Percentiles rank a stretch among this genome's conserved stretches.
Conservation (phyloP, 2,797 vertebrate species). For the Phataginus tetradactyla region DNA sequence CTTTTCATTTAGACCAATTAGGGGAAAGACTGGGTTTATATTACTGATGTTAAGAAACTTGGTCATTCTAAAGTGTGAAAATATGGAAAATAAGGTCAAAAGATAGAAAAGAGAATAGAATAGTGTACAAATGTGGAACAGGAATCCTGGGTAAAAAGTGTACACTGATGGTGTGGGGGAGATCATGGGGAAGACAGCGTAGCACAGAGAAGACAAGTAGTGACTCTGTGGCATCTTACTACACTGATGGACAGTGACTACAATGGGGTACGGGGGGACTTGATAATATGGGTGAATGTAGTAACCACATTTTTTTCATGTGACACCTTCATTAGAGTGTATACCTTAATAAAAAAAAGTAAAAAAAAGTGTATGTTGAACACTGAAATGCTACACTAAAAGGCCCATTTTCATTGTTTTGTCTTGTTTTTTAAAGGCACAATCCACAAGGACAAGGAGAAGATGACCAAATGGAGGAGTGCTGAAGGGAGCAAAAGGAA, state of each 20-base stretch:
- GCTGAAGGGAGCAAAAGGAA: background rate
- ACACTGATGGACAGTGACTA: too few species aligned
- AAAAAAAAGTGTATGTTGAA: too few species aligned
- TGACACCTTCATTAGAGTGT: too few species aligned
- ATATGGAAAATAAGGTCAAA: background rate
- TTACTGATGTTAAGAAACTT: background rate
- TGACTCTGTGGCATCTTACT: too few species aligned
- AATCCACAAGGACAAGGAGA: background rate
- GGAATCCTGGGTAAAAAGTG: background rate
- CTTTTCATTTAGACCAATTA: background rate
- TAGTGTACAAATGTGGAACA: fast-evolving
- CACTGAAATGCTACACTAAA: background rate
- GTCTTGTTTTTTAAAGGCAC: background rate
- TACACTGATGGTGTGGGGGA: background rate
- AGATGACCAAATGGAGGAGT: background rate
- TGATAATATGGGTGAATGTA: too few species aligned
- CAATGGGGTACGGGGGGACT: too few species aligned
- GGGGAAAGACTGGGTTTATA: background rate
- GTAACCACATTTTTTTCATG: too few species aligned
- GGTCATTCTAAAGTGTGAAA: background rate
- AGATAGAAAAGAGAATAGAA: background rate
- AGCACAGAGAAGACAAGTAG: too few species aligned
- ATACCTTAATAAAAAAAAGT: too few species aligned
- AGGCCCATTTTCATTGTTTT: background rate
- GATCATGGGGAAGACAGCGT: too few species aligned